Conservation (phyloP, 2,113 vertebrate genomes). For the Dasypus novemcinctus region DNA sequence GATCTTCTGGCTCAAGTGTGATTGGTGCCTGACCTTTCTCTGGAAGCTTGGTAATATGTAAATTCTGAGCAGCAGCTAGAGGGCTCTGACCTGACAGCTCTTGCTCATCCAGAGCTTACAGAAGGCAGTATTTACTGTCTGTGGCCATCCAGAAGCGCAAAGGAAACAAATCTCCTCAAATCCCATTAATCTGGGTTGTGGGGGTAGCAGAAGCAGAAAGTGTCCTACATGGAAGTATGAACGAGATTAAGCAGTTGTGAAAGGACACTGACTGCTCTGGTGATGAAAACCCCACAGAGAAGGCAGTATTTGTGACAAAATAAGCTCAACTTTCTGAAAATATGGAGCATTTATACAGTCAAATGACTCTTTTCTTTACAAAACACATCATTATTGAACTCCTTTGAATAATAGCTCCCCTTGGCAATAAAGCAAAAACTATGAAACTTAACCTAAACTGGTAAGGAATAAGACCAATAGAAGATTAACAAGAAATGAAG, state of each 20-base stretch:
- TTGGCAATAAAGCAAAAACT: not conserved
- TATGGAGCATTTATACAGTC: not conserved
- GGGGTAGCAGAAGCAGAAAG: not conserved
- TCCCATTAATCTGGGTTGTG: not conserved
- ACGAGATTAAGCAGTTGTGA: not conserved
- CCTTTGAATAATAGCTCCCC: slow-evolving; percentile 20
- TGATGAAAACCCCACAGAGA: not conserved
- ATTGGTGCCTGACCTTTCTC: not conserved
- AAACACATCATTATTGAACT: not conserved
- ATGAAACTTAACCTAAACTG: not conserved
- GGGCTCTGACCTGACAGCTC: not conserved
- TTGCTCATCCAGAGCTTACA: not conserved
- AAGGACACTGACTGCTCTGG: fast-evolving
- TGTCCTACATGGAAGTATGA: not conserved
- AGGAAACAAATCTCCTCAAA: not conserved
- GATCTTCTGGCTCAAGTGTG: not conserved
- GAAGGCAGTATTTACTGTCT: not conserved
- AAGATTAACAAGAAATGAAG: slow-evolving; percentile 4
- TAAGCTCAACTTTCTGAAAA: slow-evolving; percentile 12
- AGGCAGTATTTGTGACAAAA: not conserved
- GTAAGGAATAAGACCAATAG: not conserved
- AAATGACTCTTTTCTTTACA: slow-evolving; percentile 13
- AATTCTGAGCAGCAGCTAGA: not conserved
- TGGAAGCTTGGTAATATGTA: not conserved
- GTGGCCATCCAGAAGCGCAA: not conserved